phyloP scores from a whole-genome alignment of 2,113 vertebrate genomes.

The Albula glossodonta region DNA sequence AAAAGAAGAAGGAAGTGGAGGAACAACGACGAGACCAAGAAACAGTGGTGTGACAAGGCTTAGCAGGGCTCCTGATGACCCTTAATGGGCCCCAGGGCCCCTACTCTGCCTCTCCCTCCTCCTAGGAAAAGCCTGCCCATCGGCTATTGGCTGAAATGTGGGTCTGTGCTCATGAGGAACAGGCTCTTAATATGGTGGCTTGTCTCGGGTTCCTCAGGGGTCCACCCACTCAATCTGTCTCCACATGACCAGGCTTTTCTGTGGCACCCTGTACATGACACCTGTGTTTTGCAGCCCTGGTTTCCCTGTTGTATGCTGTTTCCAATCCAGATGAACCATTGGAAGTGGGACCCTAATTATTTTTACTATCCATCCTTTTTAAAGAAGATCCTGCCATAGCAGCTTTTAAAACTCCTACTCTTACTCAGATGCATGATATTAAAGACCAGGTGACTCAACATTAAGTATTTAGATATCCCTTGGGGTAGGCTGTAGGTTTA shows the following conservation, averaged over 20 bases:
- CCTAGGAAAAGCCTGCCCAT: not conserved
- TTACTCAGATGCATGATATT: not conserved
- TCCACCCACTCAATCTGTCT: not conserved
- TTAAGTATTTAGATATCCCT: not conserved
- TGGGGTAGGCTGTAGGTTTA: not conserved
- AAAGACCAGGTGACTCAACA: not conserved
- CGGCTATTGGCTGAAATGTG: not conserved
- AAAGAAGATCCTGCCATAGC: not conserved
- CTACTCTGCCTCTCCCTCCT: constrained; percentile 17
- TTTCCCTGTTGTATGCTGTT: not conserved
- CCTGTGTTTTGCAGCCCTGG: not conserved
- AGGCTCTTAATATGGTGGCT: not conserved
- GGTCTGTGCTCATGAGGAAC: not conserved
- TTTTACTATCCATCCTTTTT: not conserved
- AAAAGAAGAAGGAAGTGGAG: constrained; percentile 72
- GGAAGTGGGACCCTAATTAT: not conserved
- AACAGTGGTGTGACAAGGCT: constrained; percentile 62
- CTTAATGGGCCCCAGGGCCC: not conserved
- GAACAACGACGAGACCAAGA: constrained; percentile 72
- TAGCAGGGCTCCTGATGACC: not conserved
- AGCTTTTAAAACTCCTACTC: not conserved
- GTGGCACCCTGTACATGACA: not conserved
- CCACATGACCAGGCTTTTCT: not conserved
- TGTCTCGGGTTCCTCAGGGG: not conserved
- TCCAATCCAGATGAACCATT: not conserved